Conservation (phyloP, 1,140 invertebrate species). For the Drosophila bocki region DNA sequence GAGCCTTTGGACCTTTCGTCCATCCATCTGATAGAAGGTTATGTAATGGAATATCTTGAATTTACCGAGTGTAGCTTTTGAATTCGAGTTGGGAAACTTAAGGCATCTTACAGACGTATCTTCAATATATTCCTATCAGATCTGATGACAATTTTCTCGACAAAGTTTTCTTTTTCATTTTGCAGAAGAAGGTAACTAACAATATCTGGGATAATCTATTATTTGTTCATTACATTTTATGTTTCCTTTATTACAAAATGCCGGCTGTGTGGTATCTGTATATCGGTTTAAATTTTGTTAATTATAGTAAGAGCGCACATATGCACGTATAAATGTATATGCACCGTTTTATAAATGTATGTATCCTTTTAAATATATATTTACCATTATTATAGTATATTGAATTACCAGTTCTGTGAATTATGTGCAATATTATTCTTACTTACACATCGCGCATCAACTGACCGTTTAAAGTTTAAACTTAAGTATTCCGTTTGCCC, state of each 20-base stretch:
- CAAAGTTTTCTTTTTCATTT: slow-evolving; percentile 18
- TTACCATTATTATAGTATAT: slow-evolving; percentile 44
- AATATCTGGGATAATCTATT: slow-evolving; percentile 50
- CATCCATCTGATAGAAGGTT: slow-evolving; percentile 31
- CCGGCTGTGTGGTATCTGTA: slow-evolving; percentile 53
- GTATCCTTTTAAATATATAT: slow-evolving; percentile 52
- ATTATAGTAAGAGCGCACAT: slow-evolving; percentile 67
- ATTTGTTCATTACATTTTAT: slow-evolving; percentile 28
- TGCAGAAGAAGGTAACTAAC: slow-evolving; percentile 38
- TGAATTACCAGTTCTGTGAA: slow-evolving; percentile 79
- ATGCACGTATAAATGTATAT: slow-evolving; percentile 51
- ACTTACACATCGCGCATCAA: slow-evolving; percentile 51
- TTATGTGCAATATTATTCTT: slow-evolving; percentile 62
- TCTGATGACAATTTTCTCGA: slow-evolving; percentile 36
- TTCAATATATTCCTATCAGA: slow-evolving; percentile 42
- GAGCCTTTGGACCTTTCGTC: slow-evolving; percentile 27
- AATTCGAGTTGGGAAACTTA: slow-evolving; percentile 37
- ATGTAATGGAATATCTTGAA: slow-evolving; percentile 41
- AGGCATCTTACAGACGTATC: slow-evolving; percentile 42
- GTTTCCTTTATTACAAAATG: slow-evolving; percentile 46
- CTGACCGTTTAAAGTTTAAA: slow-evolving; percentile 41
- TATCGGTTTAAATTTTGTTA: slow-evolving; percentile 79
- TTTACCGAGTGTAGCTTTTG: slow-evolving; percentile 27
- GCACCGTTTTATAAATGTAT: slow-evolving; percentile 38
- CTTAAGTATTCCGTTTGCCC: slow-evolving; percentile 42